Evolutionary conservation across 2,113 vertebrate genomes (phyloP), one percentile per base, ranked within the genome.

Genomic region (Vombatus ursinus): DNA sequence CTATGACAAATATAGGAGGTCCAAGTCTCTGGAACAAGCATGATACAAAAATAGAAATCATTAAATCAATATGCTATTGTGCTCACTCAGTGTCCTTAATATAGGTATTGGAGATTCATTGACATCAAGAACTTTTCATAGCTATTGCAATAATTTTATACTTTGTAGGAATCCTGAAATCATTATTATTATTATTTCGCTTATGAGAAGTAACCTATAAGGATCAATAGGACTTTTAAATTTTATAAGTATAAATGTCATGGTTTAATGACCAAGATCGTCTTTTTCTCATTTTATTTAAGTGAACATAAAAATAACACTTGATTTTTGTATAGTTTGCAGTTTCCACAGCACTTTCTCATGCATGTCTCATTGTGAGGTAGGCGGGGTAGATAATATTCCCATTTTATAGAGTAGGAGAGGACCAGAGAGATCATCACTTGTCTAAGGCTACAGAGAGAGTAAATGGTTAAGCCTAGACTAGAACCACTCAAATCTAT

Each of bases 1-100:
- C 92, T 12, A 52, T 92, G 12, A 12, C 92, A 57, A 97, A 47
- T 49, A 93, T 97, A 98, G 50, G 52, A 96, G 89, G 51, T 95
- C 52, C 89, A 94, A 93, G n/a, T 90, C 44, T n/a, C n/a, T n/a
- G n/a, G n/a, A n/a, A n/a, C 3, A 91, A 91, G 96, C 92, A 93
- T 93, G 93, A 95, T 68, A 11, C 37, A 94, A 95, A 96, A 94
- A 94, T 90, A 94, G 52, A 52, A 95, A 26, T 92, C 7, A 92
- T 97, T 95, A 47, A 92, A 94, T 90, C 57, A 37, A 57, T 90
- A 91, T 49, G 0, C 10, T 94, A 0, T 47, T 94, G 48, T 91
- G 94, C 10, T 77, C 14, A 37, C 95, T 54, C 53, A 44, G 4
- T 77, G 25, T 50, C 93, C 61, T 91, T 93, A 95, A 94, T 51